Base-by-base conservation (phyloP, 2,797 vertebrate genomes). In the Sciaenops ocellatus region DNA sequence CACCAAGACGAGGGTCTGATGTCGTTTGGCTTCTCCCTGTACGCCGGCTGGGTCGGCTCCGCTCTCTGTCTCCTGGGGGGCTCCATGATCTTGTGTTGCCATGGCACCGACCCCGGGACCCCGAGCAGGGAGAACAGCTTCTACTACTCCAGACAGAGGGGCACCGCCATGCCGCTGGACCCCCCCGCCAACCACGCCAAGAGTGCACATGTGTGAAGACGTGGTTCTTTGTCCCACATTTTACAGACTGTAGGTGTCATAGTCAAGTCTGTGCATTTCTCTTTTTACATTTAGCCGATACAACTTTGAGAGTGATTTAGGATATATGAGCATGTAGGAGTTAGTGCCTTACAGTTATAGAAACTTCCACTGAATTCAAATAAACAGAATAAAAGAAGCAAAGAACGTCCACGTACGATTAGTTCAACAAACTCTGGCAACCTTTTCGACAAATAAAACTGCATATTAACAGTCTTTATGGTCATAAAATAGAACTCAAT, bases 1-100 rank as follows among this genome's bases (percentile, higher is more conserved):
- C 95, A 98, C 87, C 93, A 92, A 0, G 93, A 94, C 51, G 96
- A 97, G 62, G 94, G 95, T 66, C 96, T 99, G 67, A 96, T 98
- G 96, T 97, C 97, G 5, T 99, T 99, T 0, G 98, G 98, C 69
- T 97, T 97, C 91, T 99, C 98, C 0, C 93, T 99, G 47, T 99
- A 98, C 61, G 94, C 96, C 0, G 98, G 98, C 90, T 99, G 98
- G 98, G 96, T 98, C 0, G 97, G 97, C 22, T 93, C 96, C 0
- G 95, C 92, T 5, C 95, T 99, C 85, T 98, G 97, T 82, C 95
- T 98, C 18, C 93, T 99, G 11, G 97, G 97, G 0, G 97, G 98
- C 66, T 89, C 91, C 0, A 66, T 96, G 80, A 96, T 98, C 70
- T 81, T 96, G 64, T 99, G 96, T 82, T 98, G 97, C 89, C 85